Conservation (phyloP, 2,797 vertebrate genomes). For the Nannoperca australis region DNA sequence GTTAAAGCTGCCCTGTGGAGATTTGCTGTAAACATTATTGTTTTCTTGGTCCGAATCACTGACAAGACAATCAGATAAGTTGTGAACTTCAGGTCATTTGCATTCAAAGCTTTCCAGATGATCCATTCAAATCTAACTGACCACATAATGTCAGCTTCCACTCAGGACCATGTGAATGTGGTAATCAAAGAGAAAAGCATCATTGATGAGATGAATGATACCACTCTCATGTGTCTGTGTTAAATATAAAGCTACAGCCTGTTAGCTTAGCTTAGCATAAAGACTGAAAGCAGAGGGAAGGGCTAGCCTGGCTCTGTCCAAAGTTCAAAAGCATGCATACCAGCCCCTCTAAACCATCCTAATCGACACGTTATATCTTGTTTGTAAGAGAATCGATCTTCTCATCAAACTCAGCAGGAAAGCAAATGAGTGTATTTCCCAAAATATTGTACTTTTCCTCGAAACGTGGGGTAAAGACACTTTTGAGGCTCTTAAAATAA, state of each 20-base stretch:
- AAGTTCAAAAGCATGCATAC: background rate
- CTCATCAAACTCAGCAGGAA: background rate
- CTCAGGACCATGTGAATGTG: constrained; percentile 15
- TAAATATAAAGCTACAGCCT: background rate
- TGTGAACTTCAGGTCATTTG: background rate
- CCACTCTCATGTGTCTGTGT: background rate
- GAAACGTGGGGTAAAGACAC: background rate
- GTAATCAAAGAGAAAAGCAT: background rate
- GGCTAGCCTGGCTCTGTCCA: background rate
- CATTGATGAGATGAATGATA: background rate
- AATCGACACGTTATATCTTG: background rate
- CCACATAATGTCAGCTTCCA: background rate
- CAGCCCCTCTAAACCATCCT: background rate
- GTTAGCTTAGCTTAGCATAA: background rate
- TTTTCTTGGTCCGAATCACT: too few relatives aligned
- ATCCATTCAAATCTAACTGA: constrained; percentile 27
- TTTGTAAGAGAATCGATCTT: background rate
- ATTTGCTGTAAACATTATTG: background rate
- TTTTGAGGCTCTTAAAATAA: background rate
- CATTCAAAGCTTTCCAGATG: constrained; percentile 7
- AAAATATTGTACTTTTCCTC: background rate
- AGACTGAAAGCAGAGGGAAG: background rate
- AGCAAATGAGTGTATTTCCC: background rate
- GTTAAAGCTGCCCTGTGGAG: background rate
- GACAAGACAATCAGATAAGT: background rate